A percentile compares a stretch with the other conserved stretches of the same genome.
Conservation (phyloP, 92 coral and sea anemone genomes). For the Diadumene lineata region DNA sequence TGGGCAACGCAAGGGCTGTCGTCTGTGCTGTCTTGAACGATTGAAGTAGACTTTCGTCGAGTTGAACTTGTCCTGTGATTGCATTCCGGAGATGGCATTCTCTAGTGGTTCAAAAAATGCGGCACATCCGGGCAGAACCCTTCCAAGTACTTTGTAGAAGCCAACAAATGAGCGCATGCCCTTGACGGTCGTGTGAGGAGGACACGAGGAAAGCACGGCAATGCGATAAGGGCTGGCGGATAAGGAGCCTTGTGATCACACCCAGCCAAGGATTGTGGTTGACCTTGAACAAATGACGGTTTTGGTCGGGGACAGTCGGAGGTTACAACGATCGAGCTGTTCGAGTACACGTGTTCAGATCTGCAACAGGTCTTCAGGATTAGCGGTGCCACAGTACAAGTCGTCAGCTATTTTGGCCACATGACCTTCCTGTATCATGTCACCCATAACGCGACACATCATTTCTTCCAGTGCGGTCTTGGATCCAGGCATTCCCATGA, state of each 20-base stretch:
- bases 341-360: constrained; percentile 51
- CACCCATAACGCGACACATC: constrained; percentile 48
- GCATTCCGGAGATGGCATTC: constrained; percentile 30
- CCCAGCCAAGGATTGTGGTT: constrained; percentile 60
- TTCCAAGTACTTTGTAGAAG: constrained; percentile 36
- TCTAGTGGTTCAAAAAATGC: constrained; percentile 27
- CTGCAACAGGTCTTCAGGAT: constrained; percentile 35
- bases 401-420: constrained; percentile 60
- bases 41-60: constrained; percentile 31
- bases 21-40: constrained; percentile 43
- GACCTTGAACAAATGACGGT: constrained; percentile 49
- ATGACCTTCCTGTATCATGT: constrained; percentile 45
- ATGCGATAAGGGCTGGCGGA: constrained; percentile 56
- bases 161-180: constrained; percentile 47
- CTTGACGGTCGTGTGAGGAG: constrained; percentile 36
- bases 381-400: constrained; percentile 51
- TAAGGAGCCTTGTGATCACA: constrained; percentile 48
- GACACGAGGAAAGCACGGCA: constrained; percentile 38
- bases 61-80: constrained; percentile 32
- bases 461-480: constrained; percentile 50
- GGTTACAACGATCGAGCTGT: constrained; percentile 43
- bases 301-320: constrained; percentile 47
- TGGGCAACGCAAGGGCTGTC: constrained; percentile 17
- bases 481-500: constrained; percentile 56
- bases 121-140: constrained; percentile 37